Evolutionary conservation across 2,888 invertebrate genomes (phyloP), one percentile per base, ranked within the genome.

Genomic region (Amphipyra berbera): DNA sequence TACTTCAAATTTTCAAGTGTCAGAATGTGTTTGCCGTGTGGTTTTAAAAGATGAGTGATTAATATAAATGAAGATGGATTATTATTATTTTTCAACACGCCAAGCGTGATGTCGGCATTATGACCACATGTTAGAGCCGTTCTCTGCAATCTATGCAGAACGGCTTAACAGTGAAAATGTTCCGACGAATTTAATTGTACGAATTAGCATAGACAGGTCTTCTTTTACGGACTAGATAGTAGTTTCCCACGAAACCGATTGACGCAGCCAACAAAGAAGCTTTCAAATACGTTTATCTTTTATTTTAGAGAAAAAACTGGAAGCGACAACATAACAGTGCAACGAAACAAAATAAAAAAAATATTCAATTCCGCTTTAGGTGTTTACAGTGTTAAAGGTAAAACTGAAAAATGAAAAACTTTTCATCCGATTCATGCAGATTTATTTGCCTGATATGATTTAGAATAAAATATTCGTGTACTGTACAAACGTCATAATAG

Each of bases 321-420:
- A 68, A 59, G 37, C 68, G 54, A 48, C 50, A 55, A 41, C 37
- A 48, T 46, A 55, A 41, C 37, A 13, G 49, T 44, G 37, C 59
- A 33, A 13, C 37, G 13, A 49, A 37, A 68, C 33, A 49, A 57
- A 57, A 57, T 21, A 10, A 55, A 67, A n/a, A 44, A 45, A 49
- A 45, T 2, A 69, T 55, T 55, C 55, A 64, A 59, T 68, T 56
- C 55, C 37, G 40, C 47, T 52, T 55, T 44, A 58, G 40, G 40
- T 42, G 21, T 55, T 55, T 44, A 21, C 33, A 47, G 46, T 30
- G 68, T 40, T 68, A 52, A 9, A 68, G 37, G 47, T 38, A 30
- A 64, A 46, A 46, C 5, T 61, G 60, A 41, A 30, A 30, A 30
- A 30, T 30, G 6, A 30, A 30, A 30, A 50, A 60, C 37, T 37